Percentiles rank a stretch among this genome's conserved stretches.
These are phyloP conservation scores for Abramis brama DNA, from an alignment of 2,113 vertebrate genomes.

Conservation along the genomic window DNA sequence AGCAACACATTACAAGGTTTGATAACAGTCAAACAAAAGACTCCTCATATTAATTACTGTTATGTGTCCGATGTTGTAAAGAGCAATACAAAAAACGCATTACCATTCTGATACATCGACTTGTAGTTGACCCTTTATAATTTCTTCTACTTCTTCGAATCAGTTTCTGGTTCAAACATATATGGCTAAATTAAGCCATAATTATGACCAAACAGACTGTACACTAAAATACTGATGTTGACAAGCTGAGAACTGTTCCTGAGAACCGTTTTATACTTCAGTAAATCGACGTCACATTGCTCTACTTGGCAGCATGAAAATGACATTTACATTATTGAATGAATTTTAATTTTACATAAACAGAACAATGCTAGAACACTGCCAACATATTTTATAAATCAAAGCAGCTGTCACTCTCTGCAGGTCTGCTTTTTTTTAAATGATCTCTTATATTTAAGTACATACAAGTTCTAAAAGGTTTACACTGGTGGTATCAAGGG, in stretches of 20 bases:
- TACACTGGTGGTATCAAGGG: constrained; percentile 34
- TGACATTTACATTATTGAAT: neutral
- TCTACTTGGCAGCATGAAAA: neutral
- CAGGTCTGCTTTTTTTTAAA: neutral
- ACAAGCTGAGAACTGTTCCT: neutral
- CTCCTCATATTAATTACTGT: no score
- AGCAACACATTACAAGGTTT: no score
- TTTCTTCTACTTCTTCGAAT: no score
- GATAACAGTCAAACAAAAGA: no score
- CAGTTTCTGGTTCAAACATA: no score
- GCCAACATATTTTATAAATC: neutral
- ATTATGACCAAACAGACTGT: no score
- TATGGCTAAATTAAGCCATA: no score
- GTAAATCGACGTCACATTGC: neutral
- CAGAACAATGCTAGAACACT: neutral
- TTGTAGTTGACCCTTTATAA: no score
- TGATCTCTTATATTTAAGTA: neutral
- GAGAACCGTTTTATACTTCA: neutral
- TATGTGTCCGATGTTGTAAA: no score
- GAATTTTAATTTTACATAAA: neutral
- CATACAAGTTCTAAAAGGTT: neutral
- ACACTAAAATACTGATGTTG: neutral
- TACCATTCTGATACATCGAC: no score
- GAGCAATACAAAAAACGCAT: no score
- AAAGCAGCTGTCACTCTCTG: neutral